These are phyloP conservation scores for Bombus balteatus DNA, from an alignment of 1,140 invertebrate species.

Conservation along the genomic window DNA sequence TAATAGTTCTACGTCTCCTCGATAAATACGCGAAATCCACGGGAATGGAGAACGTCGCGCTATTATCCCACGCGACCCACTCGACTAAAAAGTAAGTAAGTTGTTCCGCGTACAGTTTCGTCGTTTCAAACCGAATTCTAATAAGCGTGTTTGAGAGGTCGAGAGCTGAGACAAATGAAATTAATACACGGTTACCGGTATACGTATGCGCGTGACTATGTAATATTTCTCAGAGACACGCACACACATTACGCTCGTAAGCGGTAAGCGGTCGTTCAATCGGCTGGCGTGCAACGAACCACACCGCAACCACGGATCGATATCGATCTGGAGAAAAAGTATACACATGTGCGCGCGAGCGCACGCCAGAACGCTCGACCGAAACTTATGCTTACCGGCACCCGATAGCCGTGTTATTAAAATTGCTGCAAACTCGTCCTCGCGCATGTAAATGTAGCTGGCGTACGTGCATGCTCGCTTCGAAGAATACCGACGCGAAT, in stretches of 20 bases:
- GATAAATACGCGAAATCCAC: slow-evolving; percentile 8
- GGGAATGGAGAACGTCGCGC: neutral
- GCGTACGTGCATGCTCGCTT: slow-evolving; percentile 19
- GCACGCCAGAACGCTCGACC: neutral
- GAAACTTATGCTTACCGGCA: slow-evolving; percentile 39
- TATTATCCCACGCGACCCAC: neutral
- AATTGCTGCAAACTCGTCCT: slow-evolving; percentile 38
- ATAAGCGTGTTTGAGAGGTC: neutral
- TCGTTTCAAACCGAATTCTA: neutral
- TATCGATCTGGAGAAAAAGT: slow-evolving; percentile 21
- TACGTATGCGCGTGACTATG: neutral
- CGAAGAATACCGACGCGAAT: slow-evolving; percentile 24
- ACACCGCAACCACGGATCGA: neutral
- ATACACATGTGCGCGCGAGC: neutral
- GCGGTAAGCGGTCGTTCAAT: too few relatives aligned
- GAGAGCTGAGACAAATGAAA: neutral
- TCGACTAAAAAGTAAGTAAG: neutral
- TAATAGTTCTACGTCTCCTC: neutral
- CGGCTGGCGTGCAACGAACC: too few relatives aligned
- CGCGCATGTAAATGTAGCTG: slow-evolving; percentile 17
- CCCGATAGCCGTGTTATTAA: slow-evolving; percentile 47
- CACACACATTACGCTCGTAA: too few relatives aligned
- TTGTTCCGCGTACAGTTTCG: neutral
- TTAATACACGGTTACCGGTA: neutral
- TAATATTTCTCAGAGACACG: neutral